Evolutionary conservation across 2,888 invertebrate species (phyloP).

Genomic region (Tanytarsus gracilentus): DNA sequence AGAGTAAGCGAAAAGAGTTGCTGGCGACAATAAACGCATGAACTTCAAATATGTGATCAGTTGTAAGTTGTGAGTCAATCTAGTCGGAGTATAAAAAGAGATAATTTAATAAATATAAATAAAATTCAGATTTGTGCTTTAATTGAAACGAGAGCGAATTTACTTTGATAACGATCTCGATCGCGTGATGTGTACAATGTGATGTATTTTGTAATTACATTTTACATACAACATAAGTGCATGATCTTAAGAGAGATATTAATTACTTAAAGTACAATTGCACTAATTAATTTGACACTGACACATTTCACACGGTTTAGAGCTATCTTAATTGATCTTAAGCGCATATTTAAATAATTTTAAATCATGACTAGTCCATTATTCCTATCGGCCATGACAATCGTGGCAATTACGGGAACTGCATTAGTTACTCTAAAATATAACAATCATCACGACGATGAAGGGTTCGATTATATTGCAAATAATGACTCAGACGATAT

Average conservation of each 20-base stretch:
- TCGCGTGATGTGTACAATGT: conserved; percentile 9
- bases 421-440: conserved; percentile 43
- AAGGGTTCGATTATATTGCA: too few relatives aligned
- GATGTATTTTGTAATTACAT: neutral
- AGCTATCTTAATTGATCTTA: neutral
- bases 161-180: conserved; percentile 12
- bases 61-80: conserved; percentile 8
- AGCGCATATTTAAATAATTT: neutral
- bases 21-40: too few relatives aligned
- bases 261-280: neutral
- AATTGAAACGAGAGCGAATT: neutral
- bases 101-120: neutral
- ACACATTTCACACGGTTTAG: neutral
- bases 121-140: neutral
- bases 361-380: neutral
- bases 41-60: conserved; percentile 3
- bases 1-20: too few relatives aligned
- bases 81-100: neutral
- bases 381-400: conserved; percentile 44
- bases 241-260: neutral
- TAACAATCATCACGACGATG: conserved; percentile 24
- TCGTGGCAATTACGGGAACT: conserved; percentile 48
- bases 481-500: neutral
- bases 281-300: conserved; percentile 6
- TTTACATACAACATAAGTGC: neutral